Conservation (phyloP, 2,797 vertebrate genomes). For the Tiaroga cobitis region DNA sequence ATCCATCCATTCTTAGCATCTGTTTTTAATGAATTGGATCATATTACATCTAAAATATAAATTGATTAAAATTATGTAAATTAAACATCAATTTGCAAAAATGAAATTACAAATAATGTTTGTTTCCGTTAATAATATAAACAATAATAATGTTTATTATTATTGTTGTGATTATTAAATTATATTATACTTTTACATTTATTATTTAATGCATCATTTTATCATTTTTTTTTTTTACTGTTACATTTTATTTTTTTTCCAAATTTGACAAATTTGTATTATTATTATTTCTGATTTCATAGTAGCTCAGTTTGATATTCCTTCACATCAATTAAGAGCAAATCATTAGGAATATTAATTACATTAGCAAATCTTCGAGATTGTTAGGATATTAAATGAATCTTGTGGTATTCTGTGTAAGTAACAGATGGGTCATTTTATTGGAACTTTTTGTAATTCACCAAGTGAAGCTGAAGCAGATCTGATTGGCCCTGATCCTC, state of each 20-base stretch:
- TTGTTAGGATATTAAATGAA: background rate
- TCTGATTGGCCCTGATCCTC: constrained; percentile 15
- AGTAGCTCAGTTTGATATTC: background rate
- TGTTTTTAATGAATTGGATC: background rate
- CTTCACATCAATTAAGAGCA: background rate
- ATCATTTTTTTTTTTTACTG: background rate
- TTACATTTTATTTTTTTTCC: no score
- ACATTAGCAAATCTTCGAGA: background rate
- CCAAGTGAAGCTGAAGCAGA: constrained; percentile 9
- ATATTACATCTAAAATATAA: background rate
- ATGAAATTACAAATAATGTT: background rate
- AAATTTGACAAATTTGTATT: background rate
- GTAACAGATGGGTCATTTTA: background rate
- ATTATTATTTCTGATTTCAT: background rate
- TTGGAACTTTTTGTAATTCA: background rate
- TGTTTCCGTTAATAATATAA: background rate
- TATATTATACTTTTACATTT: background rate
- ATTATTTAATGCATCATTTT: background rate
- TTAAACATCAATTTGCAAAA: background rate
- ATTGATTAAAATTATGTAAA: background rate
- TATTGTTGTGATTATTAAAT: background rate
- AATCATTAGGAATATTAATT: background rate
- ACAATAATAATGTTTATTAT: background rate
- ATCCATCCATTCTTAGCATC: background rate
- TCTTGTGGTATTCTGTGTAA: background rate